Conservation (phyloP, 2,888 invertebrate genomes). For the Melinopterus prodromus region DNA sequence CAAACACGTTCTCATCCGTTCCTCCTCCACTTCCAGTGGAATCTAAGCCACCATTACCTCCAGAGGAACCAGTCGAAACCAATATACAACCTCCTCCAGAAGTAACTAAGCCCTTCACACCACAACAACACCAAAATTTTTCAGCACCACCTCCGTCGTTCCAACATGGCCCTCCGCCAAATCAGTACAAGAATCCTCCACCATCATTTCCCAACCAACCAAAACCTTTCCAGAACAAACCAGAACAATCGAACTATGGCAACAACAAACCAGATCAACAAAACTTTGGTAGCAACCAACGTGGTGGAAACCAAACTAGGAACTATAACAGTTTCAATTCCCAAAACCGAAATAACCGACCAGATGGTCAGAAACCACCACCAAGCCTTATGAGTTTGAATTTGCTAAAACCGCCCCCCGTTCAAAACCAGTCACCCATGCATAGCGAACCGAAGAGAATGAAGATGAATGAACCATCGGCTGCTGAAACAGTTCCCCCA, state of each 20-base stretch:
- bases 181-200: constrained; percentile 44
- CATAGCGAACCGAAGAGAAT: neutral
- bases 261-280: neutral
- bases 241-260: neutral
- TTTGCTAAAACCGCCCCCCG: neutral
- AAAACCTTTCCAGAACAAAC: constrained; percentile 9
- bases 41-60: constrained; percentile 58
- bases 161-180: constrained; percentile 41
- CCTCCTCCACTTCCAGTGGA: constrained; percentile 63
- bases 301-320: constrained; percentile 56
- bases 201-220: constrained; percentile 50
- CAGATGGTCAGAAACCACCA: neutral
- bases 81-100: constrained; percentile 20
- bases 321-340: constrained; percentile 50
- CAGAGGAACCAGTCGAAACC: constrained; percentile 52
- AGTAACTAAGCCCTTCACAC: constrained; percentile 26
- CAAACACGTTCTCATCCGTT: constrained; percentile 49
- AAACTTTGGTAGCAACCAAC: constrained; percentile 54
- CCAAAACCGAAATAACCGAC: constrained; percentile 44
- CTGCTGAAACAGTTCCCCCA: neutral
- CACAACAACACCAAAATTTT: constrained; percentile 33
- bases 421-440: constrained; percentile 8
- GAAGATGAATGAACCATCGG: neutral
- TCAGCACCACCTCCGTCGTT: constrained; percentile 43
- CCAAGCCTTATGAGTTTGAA: constrained; percentile 17